Percentiles rank a stretch among this genome's conserved stretches.
phyloP scores from a whole-genome alignment of 2,888 invertebrate species.

The Eudemis profundana region DNA sequence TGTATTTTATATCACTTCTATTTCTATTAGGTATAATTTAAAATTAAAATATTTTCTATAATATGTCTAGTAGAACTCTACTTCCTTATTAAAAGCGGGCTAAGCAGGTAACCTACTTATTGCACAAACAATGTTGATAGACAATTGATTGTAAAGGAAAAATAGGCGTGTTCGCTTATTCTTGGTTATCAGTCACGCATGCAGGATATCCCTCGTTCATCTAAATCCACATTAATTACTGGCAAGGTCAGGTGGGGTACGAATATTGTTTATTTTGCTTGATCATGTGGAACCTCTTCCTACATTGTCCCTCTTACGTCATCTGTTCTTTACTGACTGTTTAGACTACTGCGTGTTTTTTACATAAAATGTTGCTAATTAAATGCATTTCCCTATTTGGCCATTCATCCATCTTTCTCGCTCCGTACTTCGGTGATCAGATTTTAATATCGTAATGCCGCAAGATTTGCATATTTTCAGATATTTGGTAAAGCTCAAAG shows the following conservation, averaged over 20 bases:
- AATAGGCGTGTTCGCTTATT: constrained; percentile 7
- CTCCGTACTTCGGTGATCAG: too few relatives aligned
- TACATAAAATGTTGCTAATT: too few relatives aligned
- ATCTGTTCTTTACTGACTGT: too few relatives aligned
- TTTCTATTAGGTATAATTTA: too few relatives aligned
- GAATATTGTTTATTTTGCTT: not conserved
- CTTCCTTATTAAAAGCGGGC: not conserved
- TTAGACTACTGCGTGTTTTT: too few relatives aligned
- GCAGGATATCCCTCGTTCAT: not conserved
- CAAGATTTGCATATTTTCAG: too few relatives aligned
- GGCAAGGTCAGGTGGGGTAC: not conserved
- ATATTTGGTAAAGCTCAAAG: too few relatives aligned
- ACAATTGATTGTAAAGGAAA: not conserved
- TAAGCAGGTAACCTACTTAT: constrained; percentile 19
- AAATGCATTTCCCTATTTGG: too few relatives aligned
- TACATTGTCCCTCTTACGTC: too few relatives aligned
- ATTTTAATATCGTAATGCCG: too few relatives aligned
- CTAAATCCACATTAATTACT: not conserved
- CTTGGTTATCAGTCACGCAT: constrained; percentile 15
- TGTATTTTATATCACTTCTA: too few relatives aligned
- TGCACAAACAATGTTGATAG: not conserved
- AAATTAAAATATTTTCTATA: not conserved
- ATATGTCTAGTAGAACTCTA: not conserved
- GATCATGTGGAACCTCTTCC: not conserved
- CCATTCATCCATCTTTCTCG: too few relatives aligned